Conservation (phyloP, 2,113 vertebrate species). For the Zosterops borbonicus region DNA sequence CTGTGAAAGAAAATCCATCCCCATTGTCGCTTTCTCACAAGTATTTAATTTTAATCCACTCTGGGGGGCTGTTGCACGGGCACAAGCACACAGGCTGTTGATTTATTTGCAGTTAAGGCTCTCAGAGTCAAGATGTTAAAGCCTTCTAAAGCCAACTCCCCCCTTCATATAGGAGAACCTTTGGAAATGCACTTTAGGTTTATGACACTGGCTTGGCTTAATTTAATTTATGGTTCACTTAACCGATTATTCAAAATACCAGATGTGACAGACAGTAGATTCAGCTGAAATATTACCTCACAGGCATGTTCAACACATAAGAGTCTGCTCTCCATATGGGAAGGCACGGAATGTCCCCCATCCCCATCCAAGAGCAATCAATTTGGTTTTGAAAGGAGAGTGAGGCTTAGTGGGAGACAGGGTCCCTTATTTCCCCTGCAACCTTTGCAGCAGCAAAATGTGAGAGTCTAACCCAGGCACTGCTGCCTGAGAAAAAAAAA, state of each 20-base stretch:
- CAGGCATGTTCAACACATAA: background rate
- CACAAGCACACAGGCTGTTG: background rate
- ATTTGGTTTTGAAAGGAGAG: background rate
- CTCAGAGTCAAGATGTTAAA: background rate
- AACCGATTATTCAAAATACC: constrained; percentile 55
- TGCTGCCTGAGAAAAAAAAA: background rate
- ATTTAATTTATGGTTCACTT: constrained; percentile 65
- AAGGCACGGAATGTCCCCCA: background rate
- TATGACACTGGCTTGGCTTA: constrained; percentile 45
- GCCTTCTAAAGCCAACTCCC: background rate
- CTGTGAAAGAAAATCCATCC: background rate
- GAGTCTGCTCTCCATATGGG: background rate
- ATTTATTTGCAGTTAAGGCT: constrained; percentile 34
- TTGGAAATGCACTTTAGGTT: constrained; percentile 56
- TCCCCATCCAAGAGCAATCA: background rate
- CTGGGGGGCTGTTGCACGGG: background rate
- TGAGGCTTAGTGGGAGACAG: background rate
- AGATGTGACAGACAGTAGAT: constrained; percentile 22
- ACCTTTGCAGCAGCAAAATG: background rate
- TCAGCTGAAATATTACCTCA: constrained; percentile 14
- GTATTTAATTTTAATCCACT: constrained; percentile 13
- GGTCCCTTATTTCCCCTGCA: background rate
- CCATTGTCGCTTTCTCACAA: background rate
- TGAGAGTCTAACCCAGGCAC: background rate
- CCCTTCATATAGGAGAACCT: constrained; percentile 7